A percentile compares a stretch with the other conserved stretches of the same genome.
Conservation (phyloP, 2,113 vertebrate genomes). For the Chloebia gouldiae region DNA sequence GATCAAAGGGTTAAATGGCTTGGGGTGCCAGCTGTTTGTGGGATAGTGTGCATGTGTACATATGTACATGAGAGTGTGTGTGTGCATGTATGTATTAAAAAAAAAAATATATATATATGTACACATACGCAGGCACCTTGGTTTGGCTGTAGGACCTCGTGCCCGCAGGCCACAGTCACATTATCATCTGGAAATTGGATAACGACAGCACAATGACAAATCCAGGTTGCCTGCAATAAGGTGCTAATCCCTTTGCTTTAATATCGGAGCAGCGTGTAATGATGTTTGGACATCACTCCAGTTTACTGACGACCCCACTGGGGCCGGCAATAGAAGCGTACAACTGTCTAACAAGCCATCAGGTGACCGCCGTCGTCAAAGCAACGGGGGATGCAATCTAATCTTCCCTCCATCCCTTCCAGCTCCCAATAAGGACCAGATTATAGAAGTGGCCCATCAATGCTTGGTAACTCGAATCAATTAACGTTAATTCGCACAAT, state of each 20-base stretch:
- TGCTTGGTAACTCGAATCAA: constrained; percentile 90
- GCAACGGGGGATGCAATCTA: constrained; percentile 90
- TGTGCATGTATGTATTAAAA: fast-evolving
- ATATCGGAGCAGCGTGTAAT: constrained; percentile 93
- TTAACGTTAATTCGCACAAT: constrained; percentile 89
- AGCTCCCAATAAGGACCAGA: constrained; percentile 91
- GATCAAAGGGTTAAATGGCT: constrained; percentile 54
- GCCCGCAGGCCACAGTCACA: constrained; percentile 85
- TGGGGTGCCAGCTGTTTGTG: constrained; percentile 3
- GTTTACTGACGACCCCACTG: constrained; percentile 91
- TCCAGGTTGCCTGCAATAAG: constrained; percentile 99
- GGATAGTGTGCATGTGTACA: background rate
- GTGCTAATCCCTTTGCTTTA: constrained; percentile 98
- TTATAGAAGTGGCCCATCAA: constrained; percentile 83
- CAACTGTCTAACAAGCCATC: constrained; percentile 84
- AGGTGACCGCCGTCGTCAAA: constrained; percentile 85
- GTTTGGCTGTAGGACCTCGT: constrained; percentile 77
- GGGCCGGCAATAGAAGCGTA: constrained; percentile 84
- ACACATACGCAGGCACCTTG: background rate
- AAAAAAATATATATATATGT: background rate
- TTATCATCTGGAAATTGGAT: constrained; percentile 96
- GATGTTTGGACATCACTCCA: constrained; percentile 92
- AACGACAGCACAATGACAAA: constrained; percentile 99
- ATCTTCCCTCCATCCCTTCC: constrained; percentile 88
- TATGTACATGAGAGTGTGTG: background rate